Evolutionary conservation across 2,113 vertebrate genomes (phyloP).

Genomic region (Oceanites oceanicus): DNA sequence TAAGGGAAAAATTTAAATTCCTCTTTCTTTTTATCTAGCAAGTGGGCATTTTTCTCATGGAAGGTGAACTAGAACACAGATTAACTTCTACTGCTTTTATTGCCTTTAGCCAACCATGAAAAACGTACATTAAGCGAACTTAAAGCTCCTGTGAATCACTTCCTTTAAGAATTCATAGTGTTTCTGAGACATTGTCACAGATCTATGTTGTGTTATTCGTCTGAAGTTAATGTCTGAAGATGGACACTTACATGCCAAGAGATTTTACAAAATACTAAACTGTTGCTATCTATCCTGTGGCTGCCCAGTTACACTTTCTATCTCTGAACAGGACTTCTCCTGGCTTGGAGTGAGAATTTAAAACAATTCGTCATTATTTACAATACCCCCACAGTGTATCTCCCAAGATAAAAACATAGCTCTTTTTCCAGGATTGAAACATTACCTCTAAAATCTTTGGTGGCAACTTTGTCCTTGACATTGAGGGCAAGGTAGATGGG

Average conservation of each 20-base stretch:
- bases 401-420: not conserved
- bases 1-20: not conserved
- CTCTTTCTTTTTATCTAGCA: not conserved
- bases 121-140: not conserved
- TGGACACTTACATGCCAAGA: not conserved
- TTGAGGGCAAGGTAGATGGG: constrained; percentile 86
- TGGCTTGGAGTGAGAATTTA: not conserved
- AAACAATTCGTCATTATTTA: not conserved
- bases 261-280: not conserved
- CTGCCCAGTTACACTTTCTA: not conserved
- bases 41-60: not conserved
- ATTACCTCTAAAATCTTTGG: constrained; percentile 80
- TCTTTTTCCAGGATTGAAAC: not conserved
- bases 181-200: not conserved
- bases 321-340: not conserved
- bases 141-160: not conserved
- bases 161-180: not conserved
- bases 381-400: not conserved
- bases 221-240: not conserved
- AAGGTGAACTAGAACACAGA: not conserved
- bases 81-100: not conserved
- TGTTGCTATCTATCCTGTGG: not conserved
- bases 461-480: constrained; percentile 76
- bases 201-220: not conserved
- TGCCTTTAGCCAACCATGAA: not conserved